Evolutionary conservation across 2,797 vertebrate genomes (phyloP).

Genomic region (Poeciliopsis gracilis): DNA sequence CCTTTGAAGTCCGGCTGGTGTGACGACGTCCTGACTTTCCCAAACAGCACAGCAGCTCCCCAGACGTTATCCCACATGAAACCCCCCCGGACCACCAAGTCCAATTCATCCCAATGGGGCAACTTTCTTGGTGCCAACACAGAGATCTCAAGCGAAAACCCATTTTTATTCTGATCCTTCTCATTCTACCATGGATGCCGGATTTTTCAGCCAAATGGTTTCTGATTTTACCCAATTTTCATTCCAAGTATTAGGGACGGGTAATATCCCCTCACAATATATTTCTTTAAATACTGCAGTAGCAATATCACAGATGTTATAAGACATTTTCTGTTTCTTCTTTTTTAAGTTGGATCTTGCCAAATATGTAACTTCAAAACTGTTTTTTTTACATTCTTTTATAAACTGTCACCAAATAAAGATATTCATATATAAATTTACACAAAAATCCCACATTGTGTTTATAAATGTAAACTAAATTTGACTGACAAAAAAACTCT

Average conservation of each 20-base stretch:
- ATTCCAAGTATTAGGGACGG: not conserved
- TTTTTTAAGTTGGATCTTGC: too few relatives aligned
- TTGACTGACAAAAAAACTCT: too few relatives aligned
- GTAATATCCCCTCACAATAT: too few relatives aligned
- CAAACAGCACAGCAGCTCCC: constrained; percentile 14
- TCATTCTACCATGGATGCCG: not conserved
- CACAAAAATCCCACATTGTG: too few relatives aligned
- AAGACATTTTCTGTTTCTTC: too few relatives aligned
- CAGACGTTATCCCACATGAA: constrained; percentile 2
- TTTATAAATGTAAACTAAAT: too few relatives aligned
- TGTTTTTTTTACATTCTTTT: too few relatives aligned
- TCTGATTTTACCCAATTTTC: not conserved
- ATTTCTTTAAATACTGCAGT: too few relatives aligned
- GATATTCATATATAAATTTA: too few relatives aligned
- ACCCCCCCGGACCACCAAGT: not conserved
- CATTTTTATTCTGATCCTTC: not conserved
- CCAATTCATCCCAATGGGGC: constrained; percentile 14
- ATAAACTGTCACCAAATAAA: too few relatives aligned
- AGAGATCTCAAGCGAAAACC: not conserved
- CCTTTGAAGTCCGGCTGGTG: constrained; percentile 27
- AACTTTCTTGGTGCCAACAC: not conserved
- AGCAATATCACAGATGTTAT: too few relatives aligned
- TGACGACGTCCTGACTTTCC: constrained; percentile 22
- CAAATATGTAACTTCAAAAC: too few relatives aligned
- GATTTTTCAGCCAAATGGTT: not conserved